Conservation (phyloP, 2,113 vertebrate species). For the Sarotherodon lohbergeri region DNA sequence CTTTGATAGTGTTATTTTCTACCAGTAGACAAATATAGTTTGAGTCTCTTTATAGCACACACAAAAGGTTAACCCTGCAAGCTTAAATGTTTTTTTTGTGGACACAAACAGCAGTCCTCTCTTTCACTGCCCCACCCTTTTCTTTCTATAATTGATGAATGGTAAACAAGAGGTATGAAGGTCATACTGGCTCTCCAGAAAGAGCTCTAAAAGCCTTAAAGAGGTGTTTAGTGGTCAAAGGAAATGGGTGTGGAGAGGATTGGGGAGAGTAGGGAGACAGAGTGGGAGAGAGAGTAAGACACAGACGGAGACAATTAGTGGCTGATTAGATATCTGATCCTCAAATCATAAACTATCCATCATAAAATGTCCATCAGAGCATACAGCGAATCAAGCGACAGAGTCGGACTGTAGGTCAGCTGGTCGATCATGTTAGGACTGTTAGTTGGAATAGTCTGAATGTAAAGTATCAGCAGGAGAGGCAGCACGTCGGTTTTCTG, state of each 20-base stretch:
- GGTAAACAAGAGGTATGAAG: slow-evolving; percentile 38
- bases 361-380: not conserved
- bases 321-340: slow-evolving; percentile 37
- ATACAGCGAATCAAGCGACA: not conserved
- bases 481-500: not conserved
- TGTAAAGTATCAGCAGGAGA: not conserved
- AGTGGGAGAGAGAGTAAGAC: not conserved
- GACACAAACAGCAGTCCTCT: not conserved
- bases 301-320: not conserved
- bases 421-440: not conserved
- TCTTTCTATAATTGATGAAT: slow-evolving; percentile 58
- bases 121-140: not conserved
- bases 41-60: not conserved
- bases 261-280: not conserved
- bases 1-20: not conserved
- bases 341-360: not conserved
- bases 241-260: slow-evolving; percentile 41
- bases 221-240: slow-evolving; percentile 60
- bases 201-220: slow-evolving; percentile 53
- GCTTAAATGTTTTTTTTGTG: not conserved
- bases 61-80: not conserved
- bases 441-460: not conserved
- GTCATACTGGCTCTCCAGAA: slow-evolving; percentile 23
- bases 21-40: not conserved
- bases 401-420: not conserved